Conservation (phyloP, 2,888 invertebrate genomes). For the Eupithecia subfuscata region DNA sequence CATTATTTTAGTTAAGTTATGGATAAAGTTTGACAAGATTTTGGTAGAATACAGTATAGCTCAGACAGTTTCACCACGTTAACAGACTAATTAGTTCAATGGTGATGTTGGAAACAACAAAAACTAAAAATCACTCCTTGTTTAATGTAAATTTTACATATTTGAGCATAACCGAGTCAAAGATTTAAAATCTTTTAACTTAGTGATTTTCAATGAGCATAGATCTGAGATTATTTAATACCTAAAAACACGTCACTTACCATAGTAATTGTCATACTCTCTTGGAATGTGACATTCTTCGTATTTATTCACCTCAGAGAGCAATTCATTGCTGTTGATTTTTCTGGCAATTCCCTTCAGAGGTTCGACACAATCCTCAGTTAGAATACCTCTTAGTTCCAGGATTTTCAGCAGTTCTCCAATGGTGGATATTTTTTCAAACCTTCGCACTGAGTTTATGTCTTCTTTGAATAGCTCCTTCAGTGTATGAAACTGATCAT, state of each 20-base stretch:
- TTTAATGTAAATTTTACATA: too few relatives aligned
- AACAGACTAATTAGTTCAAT: background rate
- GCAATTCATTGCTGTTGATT: slow-evolving; percentile 55
- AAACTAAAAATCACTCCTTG: background rate
- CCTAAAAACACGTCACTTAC: slow-evolving; percentile 51
- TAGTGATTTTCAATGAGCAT: background rate
- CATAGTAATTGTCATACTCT: slow-evolving; percentile 56
- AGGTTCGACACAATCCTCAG: slow-evolving; percentile 67
- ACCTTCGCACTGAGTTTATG: slow-evolving; percentile 72
- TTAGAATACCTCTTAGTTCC: slow-evolving; percentile 69
- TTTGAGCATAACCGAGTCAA: too few relatives aligned
- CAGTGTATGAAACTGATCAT: slow-evolving; percentile 57
- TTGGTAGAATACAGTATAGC: background rate
- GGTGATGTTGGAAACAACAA: background rate
- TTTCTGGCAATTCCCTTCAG: slow-evolving; percentile 64
- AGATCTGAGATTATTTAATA: background rate
- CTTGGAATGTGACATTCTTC: slow-evolving; percentile 54
- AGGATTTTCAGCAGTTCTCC: slow-evolving; percentile 65
- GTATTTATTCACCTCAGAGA: slow-evolving; percentile 60
- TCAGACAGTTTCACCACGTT: background rate
- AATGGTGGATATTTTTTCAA: slow-evolving; percentile 66
- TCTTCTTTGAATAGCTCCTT: slow-evolving; percentile 67
- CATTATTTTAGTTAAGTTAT: background rate
- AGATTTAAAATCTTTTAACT: background rate
- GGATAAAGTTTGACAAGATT: background rate